Evolutionary conservation across 2,888 invertebrate species (phyloP).

Genomic region (Netelia melanura): DNA sequence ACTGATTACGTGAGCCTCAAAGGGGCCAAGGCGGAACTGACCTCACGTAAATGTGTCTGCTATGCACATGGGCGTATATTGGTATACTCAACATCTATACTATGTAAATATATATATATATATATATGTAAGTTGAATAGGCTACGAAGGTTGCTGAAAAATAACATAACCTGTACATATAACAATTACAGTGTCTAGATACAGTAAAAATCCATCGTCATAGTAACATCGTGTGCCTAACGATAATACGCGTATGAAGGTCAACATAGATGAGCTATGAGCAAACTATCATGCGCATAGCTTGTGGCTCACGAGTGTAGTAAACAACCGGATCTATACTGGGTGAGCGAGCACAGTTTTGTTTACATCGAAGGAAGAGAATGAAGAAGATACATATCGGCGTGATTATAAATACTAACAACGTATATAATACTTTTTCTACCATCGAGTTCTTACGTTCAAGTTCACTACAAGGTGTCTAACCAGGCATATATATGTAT

Average conservation of each 20-base stretch:
- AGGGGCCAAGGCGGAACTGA: conserved; percentile 51
- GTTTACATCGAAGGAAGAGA: too few relatives aligned
- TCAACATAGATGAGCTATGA: conserved; percentile 18
- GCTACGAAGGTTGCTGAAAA: not conserved
- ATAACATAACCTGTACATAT: not conserved
- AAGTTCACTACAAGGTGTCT: too few relatives aligned
- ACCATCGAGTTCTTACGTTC: too few relatives aligned
- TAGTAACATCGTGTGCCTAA: not conserved
- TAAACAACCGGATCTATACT: conserved; percentile 26
- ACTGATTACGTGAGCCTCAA: not conserved
- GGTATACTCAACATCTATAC: not conserved
- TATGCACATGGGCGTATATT: not conserved
- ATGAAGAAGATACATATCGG: too few relatives aligned
- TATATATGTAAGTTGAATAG: too few relatives aligned
- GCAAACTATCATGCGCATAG: conserved; percentile 35
- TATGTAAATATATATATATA: too few relatives aligned
- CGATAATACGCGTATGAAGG: conserved; percentile 17
- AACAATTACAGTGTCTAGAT: conserved; percentile 22
- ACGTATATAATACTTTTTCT: too few relatives aligned
- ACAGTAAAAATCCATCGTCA: not conserved
- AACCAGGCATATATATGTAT: too few relatives aligned
- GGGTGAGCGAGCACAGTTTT: not conserved
- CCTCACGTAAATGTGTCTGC: conserved; percentile 49
- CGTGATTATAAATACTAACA: too few relatives aligned
- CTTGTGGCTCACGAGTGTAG: conserved; percentile 24